Evolutionary conservation across 2,797 vertebrate genomes (phyloP).

Genomic region (Pygocentrus nattereri): DNA sequence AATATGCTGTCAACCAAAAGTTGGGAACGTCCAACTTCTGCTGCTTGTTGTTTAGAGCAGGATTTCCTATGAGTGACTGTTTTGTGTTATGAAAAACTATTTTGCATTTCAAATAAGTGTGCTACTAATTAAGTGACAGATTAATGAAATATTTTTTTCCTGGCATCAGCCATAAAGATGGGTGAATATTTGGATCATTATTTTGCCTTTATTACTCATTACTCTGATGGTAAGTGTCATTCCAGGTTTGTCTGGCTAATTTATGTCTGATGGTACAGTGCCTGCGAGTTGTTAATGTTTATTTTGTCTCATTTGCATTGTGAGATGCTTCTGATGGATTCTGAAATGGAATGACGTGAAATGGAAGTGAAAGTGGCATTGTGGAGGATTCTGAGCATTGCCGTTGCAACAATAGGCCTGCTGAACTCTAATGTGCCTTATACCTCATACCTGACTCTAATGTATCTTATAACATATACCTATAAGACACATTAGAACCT

Average conservation of each 20-base stretch:
- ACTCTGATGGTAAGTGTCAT: slow-evolving; percentile 62
- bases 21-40: not conserved
- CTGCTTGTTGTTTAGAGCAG: slow-evolving; percentile 32
- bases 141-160: slow-evolving; percentile 60
- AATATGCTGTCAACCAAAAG: not conserved
- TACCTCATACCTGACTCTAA: not conserved
- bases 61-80: slow-evolving; percentile 20
- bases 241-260: slow-evolving; percentile 55
- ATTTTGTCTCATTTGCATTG: slow-evolving; percentile 56
- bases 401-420: slow-evolving; percentile 1
- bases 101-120: slow-evolving; percentile 65
- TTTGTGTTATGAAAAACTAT: slow-evolving; percentile 64
- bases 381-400: slow-evolving; percentile 14
- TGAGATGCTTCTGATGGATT: slow-evolving; percentile 56
- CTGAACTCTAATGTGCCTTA: slow-evolving; percentile 16
- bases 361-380: slow-evolving; percentile 50
- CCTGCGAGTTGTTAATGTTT: slow-evolving; percentile 54
- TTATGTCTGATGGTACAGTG: slow-evolving; percentile 56
- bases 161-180: slow-evolving; percentile 58
- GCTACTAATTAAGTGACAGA: slow-evolving; percentile 60
- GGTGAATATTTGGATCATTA: slow-evolving; percentile 62
- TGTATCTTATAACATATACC: too few relatives aligned
- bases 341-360: slow-evolving; percentile 46
- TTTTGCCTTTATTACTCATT: slow-evolving; percentile 63
- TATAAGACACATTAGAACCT: too few relatives aligned